A percentile compares a stretch with the other conserved stretches of the same genome.
phyloP scores from a whole-genome alignment of 2,113 vertebrate species.

The Planiliza haematocheilus region DNA sequence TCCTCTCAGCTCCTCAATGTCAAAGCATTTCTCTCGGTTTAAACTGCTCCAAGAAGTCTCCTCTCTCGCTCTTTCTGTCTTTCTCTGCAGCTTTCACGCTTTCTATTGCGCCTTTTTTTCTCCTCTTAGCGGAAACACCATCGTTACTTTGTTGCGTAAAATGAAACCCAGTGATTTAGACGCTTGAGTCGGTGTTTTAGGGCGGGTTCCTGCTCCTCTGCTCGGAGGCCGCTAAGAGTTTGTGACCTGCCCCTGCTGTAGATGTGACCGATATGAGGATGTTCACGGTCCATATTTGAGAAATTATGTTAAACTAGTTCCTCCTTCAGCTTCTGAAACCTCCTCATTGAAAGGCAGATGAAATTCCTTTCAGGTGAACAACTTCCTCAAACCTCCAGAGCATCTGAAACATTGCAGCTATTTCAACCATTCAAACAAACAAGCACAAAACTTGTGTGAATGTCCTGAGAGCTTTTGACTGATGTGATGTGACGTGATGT shows the following conservation, averaged over 20 bases:
- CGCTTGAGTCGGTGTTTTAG: not conserved
- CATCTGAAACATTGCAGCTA: not conserved
- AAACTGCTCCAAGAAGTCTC: no score
- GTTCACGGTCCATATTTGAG: not conserved
- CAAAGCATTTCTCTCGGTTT: no score
- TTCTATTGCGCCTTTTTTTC: not conserved
- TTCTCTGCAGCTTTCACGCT: slow-evolving; percentile 30
- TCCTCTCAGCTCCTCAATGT: slow-evolving; percentile 3
- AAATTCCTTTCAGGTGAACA: not conserved
- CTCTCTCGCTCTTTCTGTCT: not conserved
- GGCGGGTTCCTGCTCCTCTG: no score
- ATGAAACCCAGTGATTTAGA: slow-evolving; percentile 12
- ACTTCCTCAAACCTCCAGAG: not conserved
- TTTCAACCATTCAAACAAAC: not conserved
- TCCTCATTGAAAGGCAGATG: not conserved
- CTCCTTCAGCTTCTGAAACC: no score
- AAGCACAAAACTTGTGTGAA: no score
- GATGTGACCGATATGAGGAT: not conserved
- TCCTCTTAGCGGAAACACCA: slow-evolving; percentile 36
- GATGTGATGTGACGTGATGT: no score
- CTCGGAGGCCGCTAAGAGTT: no score
- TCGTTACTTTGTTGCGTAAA: slow-evolving; percentile 52
- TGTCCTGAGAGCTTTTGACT: no score
- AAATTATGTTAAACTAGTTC: not conserved
- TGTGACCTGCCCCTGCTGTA: slow-evolving; percentile 3